Base-by-base conservation (phyloP, 2,888 invertebrate species). In the Leptarthrus brevirostris region DNA sequence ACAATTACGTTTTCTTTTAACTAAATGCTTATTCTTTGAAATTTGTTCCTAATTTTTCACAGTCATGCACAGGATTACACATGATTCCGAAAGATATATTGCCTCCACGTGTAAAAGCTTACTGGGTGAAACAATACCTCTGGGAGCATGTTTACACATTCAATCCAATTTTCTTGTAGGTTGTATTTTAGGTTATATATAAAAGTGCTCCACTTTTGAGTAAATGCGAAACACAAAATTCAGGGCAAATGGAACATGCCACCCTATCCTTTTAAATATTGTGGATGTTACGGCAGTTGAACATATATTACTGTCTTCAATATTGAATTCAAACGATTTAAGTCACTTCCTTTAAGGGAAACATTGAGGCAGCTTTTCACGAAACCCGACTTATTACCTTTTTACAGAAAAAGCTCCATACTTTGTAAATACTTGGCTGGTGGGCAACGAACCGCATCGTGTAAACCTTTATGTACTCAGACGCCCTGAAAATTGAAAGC, bases 401-500 rank as follows among this genome's bases (percentile, higher is more conserved):
- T 61, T 61, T 36, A 40, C 36, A 18, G 22, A 40, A 40, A 36
- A 40, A 61, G 36, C 47, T 64, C 47, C 47, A 44, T 22, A 56
- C 22, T 8, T 8, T 40, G 40, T 30, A 24, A 69, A 52, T 24
- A 52, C 10, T 30, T 69, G 18, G 16, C 26, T 49, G 12, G 5
- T 56, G 70, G 26, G 47, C 75, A 75, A 72, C 52, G 72, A 73
- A 73, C 73, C 73, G 30, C 58, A 44, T 36, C 72, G 69, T 73
- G 74, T 74, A 56, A 72, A 72, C 56, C 72, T 73, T 52, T 61
- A 70, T 75, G 40, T 73, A 75, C 36, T 58, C 75, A 73, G 54
- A 70, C 70, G 73, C 70, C 70, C 73, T 52, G 73, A 75, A 75
- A 75, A 75, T 75, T 73, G 73, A 73, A 75, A 75, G 75, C 75